Percentiles rank a stretch among this genome's conserved stretches.
Conservation (phyloP, 2,888 invertebrate genomes). For the Clusia tigrina region DNA sequence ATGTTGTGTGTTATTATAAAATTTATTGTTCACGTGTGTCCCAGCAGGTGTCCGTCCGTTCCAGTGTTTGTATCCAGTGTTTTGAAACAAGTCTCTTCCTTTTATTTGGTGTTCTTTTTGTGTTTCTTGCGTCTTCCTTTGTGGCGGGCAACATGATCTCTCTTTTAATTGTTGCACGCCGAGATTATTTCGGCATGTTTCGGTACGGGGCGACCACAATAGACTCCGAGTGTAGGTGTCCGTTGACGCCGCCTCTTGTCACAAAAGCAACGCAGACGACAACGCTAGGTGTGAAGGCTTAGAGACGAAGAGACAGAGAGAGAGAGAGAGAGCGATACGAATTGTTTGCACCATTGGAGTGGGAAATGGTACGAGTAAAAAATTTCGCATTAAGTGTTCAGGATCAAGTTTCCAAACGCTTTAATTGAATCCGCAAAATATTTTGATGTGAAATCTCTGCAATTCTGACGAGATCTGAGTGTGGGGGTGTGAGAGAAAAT, state of each 20-base stretch:
- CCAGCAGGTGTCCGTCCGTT: not conserved
- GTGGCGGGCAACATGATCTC: not conserved
- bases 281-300: not conserved
- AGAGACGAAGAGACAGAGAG: too few relatives aligned
- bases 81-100: too few relatives aligned
- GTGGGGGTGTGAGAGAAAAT: too few relatives aligned
- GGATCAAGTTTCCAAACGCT: not conserved
- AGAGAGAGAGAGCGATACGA: too few relatives aligned
- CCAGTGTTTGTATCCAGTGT: too few relatives aligned
- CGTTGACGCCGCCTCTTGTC: too few relatives aligned
- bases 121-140: not conserved
- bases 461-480: too few relatives aligned
- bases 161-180: not conserved
- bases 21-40: not conserved
- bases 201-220: not conserved
- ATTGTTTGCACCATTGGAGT: not conserved
- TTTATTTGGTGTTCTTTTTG: not conserved
- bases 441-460: too few relatives aligned
- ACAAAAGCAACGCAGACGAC: too few relatives aligned
- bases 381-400: not conserved
- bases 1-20: not conserved
- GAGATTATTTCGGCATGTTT: not conserved
- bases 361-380: not conserved
- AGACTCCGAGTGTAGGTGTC: not conserved
- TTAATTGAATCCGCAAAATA: not conserved